Percentiles rank a stretch among this genome's conserved stretches.
Conservation (phyloP, 2,797 vertebrate genomes). For the Octomys mimax region DNA sequence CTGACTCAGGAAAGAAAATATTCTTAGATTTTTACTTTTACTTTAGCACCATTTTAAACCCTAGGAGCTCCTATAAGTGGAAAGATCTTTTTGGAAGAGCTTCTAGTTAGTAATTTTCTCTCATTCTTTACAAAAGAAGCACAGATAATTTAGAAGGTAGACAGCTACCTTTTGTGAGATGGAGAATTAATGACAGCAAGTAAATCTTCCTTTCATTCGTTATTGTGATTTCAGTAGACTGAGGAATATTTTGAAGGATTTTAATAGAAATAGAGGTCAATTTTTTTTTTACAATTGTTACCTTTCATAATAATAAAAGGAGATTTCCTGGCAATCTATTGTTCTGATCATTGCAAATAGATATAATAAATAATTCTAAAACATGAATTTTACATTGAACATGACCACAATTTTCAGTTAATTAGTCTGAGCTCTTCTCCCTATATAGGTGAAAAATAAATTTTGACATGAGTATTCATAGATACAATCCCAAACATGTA, state of each 20-base stretch:
- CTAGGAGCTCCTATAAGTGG: not conserved
- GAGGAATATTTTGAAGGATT: conserved; percentile 5
- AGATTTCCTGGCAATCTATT: not conserved
- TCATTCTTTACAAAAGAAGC: conserved; percentile 18
- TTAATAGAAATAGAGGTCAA: conserved; percentile 52
- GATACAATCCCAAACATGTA: not conserved
- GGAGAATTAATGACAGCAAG: conserved; percentile 54
- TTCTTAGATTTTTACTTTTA: conserved; percentile 20
- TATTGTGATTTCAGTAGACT: conserved; percentile 1
- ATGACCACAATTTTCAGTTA: not conserved
- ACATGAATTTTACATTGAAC: conserved; percentile 23
- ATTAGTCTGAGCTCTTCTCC: not conserved
- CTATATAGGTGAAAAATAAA: not conserved
- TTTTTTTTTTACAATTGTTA: not conserved
- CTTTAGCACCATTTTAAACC: not conserved
- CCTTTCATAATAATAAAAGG: not conserved
- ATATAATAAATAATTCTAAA: not conserved
- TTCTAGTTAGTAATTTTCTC: conserved; percentile 55
- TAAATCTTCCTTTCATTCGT: conserved; percentile 62
- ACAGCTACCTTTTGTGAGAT: conserved; percentile 61
- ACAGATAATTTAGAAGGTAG: conserved; percentile 59
- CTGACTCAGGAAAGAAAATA: not conserved
- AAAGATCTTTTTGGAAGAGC: not conserved
- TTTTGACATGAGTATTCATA: not conserved
- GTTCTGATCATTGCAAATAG: not conserved